A percentile compares a stretch with the other conserved stretches of the same genome.
phyloP scores from a whole-genome alignment of 2,888 invertebrate species.

The Ormyrus thymus region DNA sequence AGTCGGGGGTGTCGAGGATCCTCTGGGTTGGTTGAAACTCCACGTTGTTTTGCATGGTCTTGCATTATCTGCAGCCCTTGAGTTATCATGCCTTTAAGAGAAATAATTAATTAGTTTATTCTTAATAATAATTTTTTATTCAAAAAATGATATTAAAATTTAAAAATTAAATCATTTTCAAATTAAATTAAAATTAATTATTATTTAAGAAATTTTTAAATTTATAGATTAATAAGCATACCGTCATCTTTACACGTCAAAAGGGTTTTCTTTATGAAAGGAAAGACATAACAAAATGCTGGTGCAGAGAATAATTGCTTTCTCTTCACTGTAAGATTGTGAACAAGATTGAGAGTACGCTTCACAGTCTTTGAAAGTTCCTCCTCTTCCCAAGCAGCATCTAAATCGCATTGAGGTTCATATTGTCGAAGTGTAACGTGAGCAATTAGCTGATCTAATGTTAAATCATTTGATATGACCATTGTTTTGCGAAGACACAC shows the following conservation, averaged over 20 bases:
- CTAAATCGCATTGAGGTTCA: conserved; percentile 88
- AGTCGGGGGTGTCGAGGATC: conserved; percentile 84
- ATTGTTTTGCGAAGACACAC: conserved; percentile 79
- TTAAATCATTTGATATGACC: conserved; percentile 73
- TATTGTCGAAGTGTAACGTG: conserved; percentile 83
- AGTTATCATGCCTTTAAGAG: conserved; percentile 76
- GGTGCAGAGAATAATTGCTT: conserved; percentile 80
- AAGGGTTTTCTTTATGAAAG: conserved; percentile 82
- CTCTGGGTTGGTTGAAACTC: conserved; percentile 72
- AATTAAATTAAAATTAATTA: not conserved
- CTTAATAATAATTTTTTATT: not conserved
- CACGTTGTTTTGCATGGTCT: conserved; percentile 83
- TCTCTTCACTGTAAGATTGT: conserved; percentile 76
- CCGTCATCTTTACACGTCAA: conserved; percentile 77
- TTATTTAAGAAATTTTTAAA: not conserved
- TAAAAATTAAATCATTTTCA: not conserved
- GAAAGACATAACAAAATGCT: conserved; percentile 89
- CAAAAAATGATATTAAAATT: not conserved
- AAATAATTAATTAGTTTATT: not conserved
- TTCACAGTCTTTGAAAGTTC: conserved; percentile 79
- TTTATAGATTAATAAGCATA: conserved; percentile 62
- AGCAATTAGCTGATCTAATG: conserved; percentile 80
- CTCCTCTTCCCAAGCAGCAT: conserved; percentile 86
- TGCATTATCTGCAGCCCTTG: conserved; percentile 82
- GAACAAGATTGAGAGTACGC: conserved; percentile 80